Conservation (phyloP, 92 coral and sea anemone genomes). For the Blastomussa wellsi region DNA sequence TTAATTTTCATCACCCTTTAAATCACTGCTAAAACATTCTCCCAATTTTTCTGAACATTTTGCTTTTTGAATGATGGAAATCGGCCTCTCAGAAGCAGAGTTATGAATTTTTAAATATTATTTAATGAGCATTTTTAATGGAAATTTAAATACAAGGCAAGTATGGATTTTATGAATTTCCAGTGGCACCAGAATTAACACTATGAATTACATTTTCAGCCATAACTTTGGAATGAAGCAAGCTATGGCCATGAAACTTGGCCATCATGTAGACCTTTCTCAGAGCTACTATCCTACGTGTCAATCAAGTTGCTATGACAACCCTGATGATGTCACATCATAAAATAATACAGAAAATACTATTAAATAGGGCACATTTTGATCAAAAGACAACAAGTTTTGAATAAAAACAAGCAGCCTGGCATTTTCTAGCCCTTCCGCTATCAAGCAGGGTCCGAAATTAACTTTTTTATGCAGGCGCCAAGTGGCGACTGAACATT, state of each 20-base stretch:
- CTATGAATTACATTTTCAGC: constrained; percentile 12
- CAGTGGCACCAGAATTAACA: constrained; percentile 44
- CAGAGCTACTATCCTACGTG: constrained; percentile 5
- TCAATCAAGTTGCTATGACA: constrained; percentile 43
- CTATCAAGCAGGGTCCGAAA: too few species aligned
- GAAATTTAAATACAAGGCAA: constrained; percentile 21
- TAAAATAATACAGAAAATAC: too few species aligned
- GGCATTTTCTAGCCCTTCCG: neutral
- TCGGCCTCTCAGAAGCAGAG: constrained; percentile 36
- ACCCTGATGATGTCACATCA: too few species aligned
- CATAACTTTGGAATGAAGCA: constrained; percentile 30
- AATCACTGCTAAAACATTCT: constrained; percentile 44
- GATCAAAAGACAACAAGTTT: constrained; percentile 26
- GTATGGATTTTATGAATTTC: constrained; percentile 31
- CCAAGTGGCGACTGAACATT: too few species aligned
- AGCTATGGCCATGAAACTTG: constrained; percentile 38
- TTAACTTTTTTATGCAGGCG: too few species aligned
- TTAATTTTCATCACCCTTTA: constrained; percentile 42
- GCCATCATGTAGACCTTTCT: constrained; percentile 23
- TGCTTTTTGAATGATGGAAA: constrained; percentile 47
- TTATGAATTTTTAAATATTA: constrained; percentile 27
- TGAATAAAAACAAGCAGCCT: too few species aligned
- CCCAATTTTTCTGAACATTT: constrained; percentile 43
- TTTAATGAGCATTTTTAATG: neutral
- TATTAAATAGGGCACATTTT: too few species aligned